phyloP scores from a whole-genome alignment of 2,113 vertebrate species.

The Erythrocercus mccallii region DNA sequence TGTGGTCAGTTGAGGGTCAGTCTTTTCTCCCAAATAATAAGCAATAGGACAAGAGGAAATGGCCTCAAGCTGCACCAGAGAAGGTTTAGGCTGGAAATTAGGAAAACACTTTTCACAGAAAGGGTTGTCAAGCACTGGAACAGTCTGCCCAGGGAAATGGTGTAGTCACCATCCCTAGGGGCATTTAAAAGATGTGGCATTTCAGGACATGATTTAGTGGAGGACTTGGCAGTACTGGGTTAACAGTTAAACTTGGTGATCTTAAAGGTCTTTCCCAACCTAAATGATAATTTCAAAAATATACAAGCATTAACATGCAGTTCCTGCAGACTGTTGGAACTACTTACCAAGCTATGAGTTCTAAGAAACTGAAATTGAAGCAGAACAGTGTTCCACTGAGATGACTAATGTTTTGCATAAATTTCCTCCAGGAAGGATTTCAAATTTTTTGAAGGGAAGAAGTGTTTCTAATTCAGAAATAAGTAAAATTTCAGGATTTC shows the following conservation, averaged over 20 bases:
- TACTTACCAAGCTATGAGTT: not conserved
- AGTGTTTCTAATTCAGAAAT: not conserved
- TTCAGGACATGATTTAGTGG: not conserved
- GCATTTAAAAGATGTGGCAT: not conserved
- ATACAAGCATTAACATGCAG: not conserved
- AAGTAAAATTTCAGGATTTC: not conserved
- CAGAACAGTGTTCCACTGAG: not conserved
- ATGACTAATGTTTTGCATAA: not conserved
- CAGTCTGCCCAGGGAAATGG: not conserved
- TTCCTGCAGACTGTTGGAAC: not conserved
- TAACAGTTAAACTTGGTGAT: accelerated
- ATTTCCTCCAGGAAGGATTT: not conserved
- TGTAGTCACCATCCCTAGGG: not conserved
- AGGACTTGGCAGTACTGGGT: not conserved
- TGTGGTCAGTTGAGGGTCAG: not conserved
- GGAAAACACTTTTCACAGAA: not conserved
- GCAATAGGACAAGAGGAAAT: not conserved
- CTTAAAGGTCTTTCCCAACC: not conserved
- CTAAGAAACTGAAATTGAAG: not conserved
- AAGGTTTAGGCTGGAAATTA: not conserved
- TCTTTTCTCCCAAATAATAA: not conserved
- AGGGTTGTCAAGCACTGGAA: not conserved
- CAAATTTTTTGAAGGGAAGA: not conserved
- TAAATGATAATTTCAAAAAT: not conserved
- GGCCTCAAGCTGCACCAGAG: not conserved